Evolutionary conservation across 2,888 invertebrate species (phyloP), one percentile per base, ranked within the genome.

Genomic region (Atrina japonica): DNA sequence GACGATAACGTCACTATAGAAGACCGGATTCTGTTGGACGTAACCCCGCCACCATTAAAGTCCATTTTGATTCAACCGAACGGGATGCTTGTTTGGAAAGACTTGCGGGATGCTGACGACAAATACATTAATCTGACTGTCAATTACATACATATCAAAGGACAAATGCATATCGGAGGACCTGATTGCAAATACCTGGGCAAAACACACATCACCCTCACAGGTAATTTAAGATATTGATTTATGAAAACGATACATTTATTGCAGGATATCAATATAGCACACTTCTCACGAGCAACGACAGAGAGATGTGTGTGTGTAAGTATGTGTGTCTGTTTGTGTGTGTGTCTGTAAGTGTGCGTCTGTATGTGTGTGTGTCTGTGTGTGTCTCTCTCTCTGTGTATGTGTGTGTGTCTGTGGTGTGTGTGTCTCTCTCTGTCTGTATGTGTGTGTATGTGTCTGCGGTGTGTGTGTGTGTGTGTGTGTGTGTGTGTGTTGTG

Each of bases 131-230:
- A 23, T 23, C 49, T 68, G 21, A 68, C 55, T 21, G 45, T 59
- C 21, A 50, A 55, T 14, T 53, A 66, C 27, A 70, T 70, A 16
- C 43, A 45, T 14, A 60, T 70, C 18, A 25, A 35, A 6, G 81
- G 78, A 7, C 53, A 66, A 29, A 40, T 81, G 25, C 58, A 73
- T 55, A 70, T 81, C 16, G 81, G 81, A 11, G 50, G 50, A 41
- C 70, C 67, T 45, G 66, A 53, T 11, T 80, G 80, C 50, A 59
- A 47, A 0, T 76, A 70, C 40, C n/a, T 40, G 5, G 45, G 61
- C 16, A 60, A 65, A 27, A 45, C 75, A 9, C 43, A 59, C 16
- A 78, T 80, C 29, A 64, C 52, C 5, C 73, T 80, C 18, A 52
- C 35, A 40, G 77, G 77, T 63, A 58, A 47, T 40, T 53, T 16